A percentile compares a stretch with the other conserved stretches of the same genome.
These are phyloP conservation scores for Anhinga anhinga DNA, from an alignment of 2,113 vertebrate species.

Conservation along the genomic window DNA sequence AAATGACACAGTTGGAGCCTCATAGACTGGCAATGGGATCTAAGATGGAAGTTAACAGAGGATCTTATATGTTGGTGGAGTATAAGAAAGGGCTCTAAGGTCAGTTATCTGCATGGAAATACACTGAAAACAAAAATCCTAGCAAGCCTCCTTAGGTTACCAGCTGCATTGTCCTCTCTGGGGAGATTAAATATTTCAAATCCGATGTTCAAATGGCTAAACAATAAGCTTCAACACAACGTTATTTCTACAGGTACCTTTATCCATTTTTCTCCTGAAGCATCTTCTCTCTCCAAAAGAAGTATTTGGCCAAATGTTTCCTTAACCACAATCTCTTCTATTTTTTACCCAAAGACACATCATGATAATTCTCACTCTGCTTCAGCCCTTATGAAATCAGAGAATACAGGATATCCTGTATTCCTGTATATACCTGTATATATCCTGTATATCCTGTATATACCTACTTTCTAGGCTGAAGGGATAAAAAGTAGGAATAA, in stretches of 20 bases:
- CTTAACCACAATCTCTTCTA: neutral
- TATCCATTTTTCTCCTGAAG: neutral
- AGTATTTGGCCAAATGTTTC: neutral
- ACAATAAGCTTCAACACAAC: neutral
- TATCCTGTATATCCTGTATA: neutral
- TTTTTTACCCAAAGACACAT: neutral
- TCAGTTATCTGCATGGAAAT: neutral
- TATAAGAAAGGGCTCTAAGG: neutral
- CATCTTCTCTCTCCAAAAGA: neutral
- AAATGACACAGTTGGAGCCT: neutral
- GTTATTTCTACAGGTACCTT: neutral
- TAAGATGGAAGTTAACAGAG: neutral
- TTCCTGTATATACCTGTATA: neutral
- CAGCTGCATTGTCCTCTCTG: neutral
- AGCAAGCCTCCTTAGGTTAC: neutral
- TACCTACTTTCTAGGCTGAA: neutral
- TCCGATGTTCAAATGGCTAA: neutral
- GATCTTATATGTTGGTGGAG: neutral
- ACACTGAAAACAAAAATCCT: neutral
- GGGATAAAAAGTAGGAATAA: neutral
- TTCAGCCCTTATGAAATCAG: neutral
- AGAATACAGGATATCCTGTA: neutral
- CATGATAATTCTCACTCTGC: neutral
- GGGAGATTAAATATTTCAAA: neutral
- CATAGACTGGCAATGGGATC: neutral